Conservation (phyloP, 2,888 invertebrate genomes). For the Allygus modestus region DNA sequence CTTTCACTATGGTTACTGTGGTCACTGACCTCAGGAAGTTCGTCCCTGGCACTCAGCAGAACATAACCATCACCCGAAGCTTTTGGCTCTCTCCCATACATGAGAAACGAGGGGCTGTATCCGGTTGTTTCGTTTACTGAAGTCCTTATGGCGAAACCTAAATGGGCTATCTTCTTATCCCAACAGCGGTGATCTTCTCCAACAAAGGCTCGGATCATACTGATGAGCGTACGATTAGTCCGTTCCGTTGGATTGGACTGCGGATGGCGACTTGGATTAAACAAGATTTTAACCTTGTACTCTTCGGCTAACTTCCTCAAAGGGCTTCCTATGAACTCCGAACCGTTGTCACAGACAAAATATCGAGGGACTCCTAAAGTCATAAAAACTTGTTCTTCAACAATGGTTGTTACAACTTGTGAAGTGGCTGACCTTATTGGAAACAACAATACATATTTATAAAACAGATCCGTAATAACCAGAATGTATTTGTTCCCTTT, state of each 20-base stretch:
- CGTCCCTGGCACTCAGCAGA: neutral
- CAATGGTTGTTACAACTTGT: neutral
- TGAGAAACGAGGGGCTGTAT: slow-evolving; percentile 68
- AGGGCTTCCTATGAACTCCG: neutral
- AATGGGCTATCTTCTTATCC: slow-evolving; percentile 67
- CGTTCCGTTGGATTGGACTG: slow-evolving; percentile 73
- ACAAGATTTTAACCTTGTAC: slow-evolving; percentile 65
- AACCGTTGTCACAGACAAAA: slow-evolving; percentile 39
- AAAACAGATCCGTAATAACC: slow-evolving; percentile 70
- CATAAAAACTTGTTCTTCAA: slow-evolving; percentile 38
- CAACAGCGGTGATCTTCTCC: slow-evolving; percentile 70
- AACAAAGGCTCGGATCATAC: slow-evolving; percentile 71
- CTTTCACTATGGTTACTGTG: neutral
- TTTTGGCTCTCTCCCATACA: neutral
- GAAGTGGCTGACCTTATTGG: slow-evolving; percentile 69
- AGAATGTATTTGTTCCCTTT: slow-evolving; percentile 69
- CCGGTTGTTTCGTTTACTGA: slow-evolving; percentile 67
- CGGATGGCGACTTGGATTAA: slow-evolving; percentile 70
- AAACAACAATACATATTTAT: slow-evolving; percentile 68
- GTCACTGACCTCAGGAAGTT: neutral
- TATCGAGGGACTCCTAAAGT: slow-evolving; percentile 12
- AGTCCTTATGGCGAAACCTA: slow-evolving; percentile 68
- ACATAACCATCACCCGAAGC: neutral
- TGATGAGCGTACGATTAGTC: slow-evolving; percentile 71
- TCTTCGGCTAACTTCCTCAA: neutral